These are phyloP conservation scores for Biston betularia DNA, from an alignment of 2,888 invertebrate species.

Conservation along the genomic window DNA sequence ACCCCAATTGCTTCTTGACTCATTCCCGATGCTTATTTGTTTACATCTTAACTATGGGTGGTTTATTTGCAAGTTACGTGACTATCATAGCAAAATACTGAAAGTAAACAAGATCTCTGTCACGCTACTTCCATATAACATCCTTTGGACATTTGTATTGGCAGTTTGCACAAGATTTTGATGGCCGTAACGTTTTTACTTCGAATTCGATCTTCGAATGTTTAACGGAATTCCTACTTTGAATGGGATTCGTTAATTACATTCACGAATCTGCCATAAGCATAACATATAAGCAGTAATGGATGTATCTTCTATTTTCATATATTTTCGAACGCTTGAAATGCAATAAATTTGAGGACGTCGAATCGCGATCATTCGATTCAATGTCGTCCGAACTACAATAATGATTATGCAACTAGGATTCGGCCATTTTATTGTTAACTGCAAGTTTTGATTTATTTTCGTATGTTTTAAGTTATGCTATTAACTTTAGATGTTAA, in stretches of 20 bases:
- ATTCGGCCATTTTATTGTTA: slow-evolving; percentile 39
- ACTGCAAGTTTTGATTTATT: background rate
- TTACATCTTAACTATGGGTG: background rate
- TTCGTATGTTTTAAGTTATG: background rate
- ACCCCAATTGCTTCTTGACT: slow-evolving; percentile 54
- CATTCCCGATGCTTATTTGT: background rate
- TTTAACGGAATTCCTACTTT: slow-evolving; percentile 80
- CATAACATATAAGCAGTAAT: background rate
- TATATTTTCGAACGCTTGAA: background rate
- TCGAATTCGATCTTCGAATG: slow-evolving; percentile 83
- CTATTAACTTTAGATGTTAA: background rate
- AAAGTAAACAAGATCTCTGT: slow-evolving; percentile 20
- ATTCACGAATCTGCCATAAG: background rate
- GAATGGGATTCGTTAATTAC: slow-evolving; percentile 58
- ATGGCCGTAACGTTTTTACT: slow-evolving; percentile 73
- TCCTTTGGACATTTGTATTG: background rate
- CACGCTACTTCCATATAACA: background rate
- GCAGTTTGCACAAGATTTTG: slow-evolving; percentile 13
- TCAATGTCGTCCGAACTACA: slow-evolving; percentile 41
- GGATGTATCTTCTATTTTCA: background rate
- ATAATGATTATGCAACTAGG: slow-evolving; percentile 51
- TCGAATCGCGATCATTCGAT: slow-evolving; percentile 24
- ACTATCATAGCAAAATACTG: background rate
- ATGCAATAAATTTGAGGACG: background rate
- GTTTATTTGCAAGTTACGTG: background rate